Base-by-base conservation (phyloP, 2,113 vertebrate genomes). In the Enhydra lutris region DNA sequence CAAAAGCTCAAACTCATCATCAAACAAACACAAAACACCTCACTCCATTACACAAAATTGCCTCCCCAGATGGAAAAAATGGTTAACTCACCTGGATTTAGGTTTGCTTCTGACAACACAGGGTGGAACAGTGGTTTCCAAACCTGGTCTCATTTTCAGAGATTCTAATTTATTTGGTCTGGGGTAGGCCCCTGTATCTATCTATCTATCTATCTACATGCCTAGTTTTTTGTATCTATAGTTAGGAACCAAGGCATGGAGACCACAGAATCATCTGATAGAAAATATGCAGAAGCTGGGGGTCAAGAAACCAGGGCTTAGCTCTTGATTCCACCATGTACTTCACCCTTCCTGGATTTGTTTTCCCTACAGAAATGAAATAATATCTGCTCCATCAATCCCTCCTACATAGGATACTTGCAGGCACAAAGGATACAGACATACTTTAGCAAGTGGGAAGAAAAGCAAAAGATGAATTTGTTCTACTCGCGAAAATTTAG, bases 361-460 rank as follows among this genome's bases (percentile, higher is more conserved):
- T 76, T 71, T 45, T 96, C n/a, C 82, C 45, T 81, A 71, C 34
- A 91, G 91, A 86, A 89, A 92, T 6, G 12, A 94, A 94, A 86
- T 88, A 88, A 69, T n/a, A 94, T 89, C 74, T 88, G 85, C 18
- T 92, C 74, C 61, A 84, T 80, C 50, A 69, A 39, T 80, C 50
- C 69, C 78, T 94, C 76, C 94, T 93, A 91, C 91, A 65, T 45
- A 23, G 36, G 63, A 91, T 88, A 84, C 45, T 65, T 94, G 29
- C 34, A 93, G 24, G 31, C 57, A 91, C 57, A 88, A 94, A 96
- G 29, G 39, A 73, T 55, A 52, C 2, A 93, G 55, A 87, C 63
- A 97, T 65, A 94, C 6, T 67, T 82, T n/a, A 96, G 39, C 78
- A 93, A 97, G 71, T 59, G 39, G 42, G 52, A 96, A 97, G 84